Conservation (phyloP, 2,113 vertebrate species). For the Calcarius ornatus region DNA sequence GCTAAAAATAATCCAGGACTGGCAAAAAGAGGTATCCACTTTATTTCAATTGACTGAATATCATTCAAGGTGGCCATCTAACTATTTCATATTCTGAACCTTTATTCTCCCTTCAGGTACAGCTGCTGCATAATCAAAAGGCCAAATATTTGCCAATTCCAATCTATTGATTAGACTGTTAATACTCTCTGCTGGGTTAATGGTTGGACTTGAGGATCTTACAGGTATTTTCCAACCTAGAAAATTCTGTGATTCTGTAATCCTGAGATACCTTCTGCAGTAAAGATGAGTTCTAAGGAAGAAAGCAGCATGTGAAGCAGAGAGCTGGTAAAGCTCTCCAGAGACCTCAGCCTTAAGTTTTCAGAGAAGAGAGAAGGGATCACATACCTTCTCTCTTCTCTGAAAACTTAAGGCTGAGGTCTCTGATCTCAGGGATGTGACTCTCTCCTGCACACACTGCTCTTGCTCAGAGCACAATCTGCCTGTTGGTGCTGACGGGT, state of each 20-base stretch:
- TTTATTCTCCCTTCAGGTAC: background rate
- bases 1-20: background rate
- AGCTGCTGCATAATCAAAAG: background rate
- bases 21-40: background rate
- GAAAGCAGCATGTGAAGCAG: background rate
- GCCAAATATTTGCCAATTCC: background rate
- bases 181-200: background rate
- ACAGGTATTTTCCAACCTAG: background rate
- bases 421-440: background rate
- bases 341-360: no score
- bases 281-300: background rate
- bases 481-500: rapidly evolving
- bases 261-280: background rate
- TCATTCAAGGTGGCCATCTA: background rate
- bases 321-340: background rate
- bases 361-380: no score
- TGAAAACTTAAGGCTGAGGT: background rate
- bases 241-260: background rate
- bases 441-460: background rate
- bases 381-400: background rate
- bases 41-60: background rate
- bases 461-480: background rate
- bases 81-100: background rate
- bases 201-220: background rate
- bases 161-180: background rate